Evolutionary conservation across 2,888 invertebrate genomes (phyloP).

Genomic region (Rhogogaster chlorosoma): DNA sequence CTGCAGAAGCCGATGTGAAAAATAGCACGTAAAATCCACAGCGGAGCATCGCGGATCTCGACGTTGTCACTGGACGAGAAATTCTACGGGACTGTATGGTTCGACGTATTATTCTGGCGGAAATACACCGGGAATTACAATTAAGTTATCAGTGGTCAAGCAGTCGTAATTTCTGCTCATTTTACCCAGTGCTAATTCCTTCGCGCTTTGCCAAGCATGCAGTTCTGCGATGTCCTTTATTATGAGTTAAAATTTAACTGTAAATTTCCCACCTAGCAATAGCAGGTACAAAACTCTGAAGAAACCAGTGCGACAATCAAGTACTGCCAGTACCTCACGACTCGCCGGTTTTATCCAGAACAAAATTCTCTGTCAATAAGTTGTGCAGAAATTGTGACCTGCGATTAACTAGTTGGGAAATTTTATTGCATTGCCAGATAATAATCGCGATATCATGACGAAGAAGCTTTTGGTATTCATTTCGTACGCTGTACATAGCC

Average conservation of each 20-base stretch:
- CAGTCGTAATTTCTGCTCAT: not conserved
- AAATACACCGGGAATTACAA: not conserved
- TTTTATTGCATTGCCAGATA: not conserved
- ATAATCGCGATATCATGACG: not conserved
- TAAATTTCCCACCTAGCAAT: constrained; percentile 1
- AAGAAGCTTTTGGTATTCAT: not conserved
- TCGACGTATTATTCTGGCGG: not conserved
- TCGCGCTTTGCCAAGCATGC: constrained; percentile 45
- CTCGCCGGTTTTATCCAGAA: not conserved
- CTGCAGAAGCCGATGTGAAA: not conserved
- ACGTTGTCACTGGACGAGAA: not conserved
- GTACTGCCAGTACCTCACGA: not conserved
- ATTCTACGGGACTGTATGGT: constrained; percentile 2
- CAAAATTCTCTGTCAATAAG: not conserved
- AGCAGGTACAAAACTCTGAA: not conserved
- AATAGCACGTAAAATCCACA: constrained; percentile 21
- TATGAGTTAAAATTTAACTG: constrained; percentile 23
- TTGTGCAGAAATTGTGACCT: not conserved
- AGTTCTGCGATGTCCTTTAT: not conserved
- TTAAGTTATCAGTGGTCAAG: not conserved
- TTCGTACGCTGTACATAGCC: not conserved
- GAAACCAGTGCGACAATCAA: constrained; percentile 6
- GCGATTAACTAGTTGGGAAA: not conserved
- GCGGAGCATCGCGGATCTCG: not conserved
- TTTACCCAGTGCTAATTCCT: not conserved